Conservation (phyloP, 2,797 vertebrate genomes). For the Acridotheres tristis region DNA sequence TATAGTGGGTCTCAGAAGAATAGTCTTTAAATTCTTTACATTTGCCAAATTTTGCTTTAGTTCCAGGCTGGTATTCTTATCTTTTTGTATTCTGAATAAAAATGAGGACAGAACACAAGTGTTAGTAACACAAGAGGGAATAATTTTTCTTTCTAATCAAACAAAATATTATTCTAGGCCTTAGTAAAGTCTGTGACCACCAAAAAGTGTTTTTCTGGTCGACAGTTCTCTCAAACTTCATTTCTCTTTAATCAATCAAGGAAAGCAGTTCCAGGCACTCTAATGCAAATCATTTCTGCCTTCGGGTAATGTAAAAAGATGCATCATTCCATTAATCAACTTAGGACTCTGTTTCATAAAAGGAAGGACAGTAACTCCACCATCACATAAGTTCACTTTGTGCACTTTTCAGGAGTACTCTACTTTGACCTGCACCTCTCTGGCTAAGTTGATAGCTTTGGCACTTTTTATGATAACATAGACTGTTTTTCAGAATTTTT, state of each 20-base stretch:
- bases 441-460: background rate
- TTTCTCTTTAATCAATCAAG: background rate
- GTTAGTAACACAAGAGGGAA: background rate
- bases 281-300: background rate
- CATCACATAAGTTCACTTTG: background rate
- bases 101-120: background rate
- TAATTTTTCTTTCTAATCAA: background rate
- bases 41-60: background rate
- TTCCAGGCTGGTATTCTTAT: background rate
- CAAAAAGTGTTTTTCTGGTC: background rate
- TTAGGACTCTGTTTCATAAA: background rate
- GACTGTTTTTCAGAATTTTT: background rate
- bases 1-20: background rate
- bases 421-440: background rate
- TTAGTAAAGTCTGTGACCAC: background rate
- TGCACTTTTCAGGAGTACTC: background rate
- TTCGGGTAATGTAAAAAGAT: background rate
- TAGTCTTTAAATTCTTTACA: background rate
- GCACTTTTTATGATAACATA: background rate
- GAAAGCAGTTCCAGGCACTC: background rate
- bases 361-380: background rate
- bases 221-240: background rate
- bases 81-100: background rate
- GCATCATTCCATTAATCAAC: background rate
- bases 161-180: background rate